These are phyloP conservation scores for Gracilinanus agilis DNA, from an alignment of 2,113 vertebrate genomes.

Conservation along the genomic window DNA sequence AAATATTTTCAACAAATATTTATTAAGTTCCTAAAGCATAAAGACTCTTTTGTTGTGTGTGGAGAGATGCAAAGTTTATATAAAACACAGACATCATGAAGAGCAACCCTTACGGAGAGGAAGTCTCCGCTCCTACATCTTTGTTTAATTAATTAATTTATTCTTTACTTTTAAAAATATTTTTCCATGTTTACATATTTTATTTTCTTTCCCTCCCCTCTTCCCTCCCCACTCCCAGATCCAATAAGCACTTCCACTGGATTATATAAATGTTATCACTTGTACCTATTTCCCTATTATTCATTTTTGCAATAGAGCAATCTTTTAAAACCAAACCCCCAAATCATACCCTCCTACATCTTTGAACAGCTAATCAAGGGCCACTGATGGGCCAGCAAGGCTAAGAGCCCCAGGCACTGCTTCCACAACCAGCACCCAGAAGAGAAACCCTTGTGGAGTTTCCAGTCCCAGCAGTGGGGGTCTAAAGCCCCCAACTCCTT, in stretches of 20 bases:
- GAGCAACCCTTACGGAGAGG: neutral
- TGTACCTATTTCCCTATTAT: no score
- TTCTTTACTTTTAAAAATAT: no score
- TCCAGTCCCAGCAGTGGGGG: neutral
- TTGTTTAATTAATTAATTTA: no score
- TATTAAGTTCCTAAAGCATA: neutral
- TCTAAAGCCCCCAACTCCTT: neutral
- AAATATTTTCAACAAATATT: neutral
- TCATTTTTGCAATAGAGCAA: no score
- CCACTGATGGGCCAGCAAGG: neutral
- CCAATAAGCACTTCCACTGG: no score
- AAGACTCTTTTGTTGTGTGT: neutral
- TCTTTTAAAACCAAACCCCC: no score
- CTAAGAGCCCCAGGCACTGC: neutral
- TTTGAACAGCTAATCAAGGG: neutral
- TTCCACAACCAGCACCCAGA: neutral
- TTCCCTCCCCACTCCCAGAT: no score
- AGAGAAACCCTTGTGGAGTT: neutral
- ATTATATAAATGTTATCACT: no score
- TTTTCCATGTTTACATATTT: no score
- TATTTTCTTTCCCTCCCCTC: no score
- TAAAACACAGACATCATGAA: neutral
- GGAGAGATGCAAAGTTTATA: neutral
- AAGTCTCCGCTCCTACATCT: neutral
- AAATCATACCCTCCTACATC: neutral